Base-by-base conservation (phyloP, 2,888 invertebrate species). In the Plagodis pulveraria region DNA sequence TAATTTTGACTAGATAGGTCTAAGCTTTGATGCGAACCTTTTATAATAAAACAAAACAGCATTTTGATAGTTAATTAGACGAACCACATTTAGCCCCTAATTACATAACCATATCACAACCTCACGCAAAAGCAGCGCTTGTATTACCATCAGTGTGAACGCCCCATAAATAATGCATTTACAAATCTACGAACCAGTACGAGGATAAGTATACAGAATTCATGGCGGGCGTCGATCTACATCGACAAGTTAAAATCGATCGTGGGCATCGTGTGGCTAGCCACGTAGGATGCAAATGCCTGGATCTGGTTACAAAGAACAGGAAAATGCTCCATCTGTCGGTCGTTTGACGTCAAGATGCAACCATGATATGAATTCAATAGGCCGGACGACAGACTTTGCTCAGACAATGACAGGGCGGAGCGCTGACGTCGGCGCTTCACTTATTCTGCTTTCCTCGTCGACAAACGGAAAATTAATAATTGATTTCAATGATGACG, bases 171-270 rank as follows among this genome's bases (percentile, higher is more conserved):
- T 73, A 65, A 74, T 72, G 59, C 66, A 77, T 67, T 65, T 53
- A 60, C 41, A 62, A 63, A 70, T 56, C 53, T 62, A 60, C 56
- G 63, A 60, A 56, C 35, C 50, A 52, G 53, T 58, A 70, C 66
- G 69, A 81, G 80, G 82, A 81, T 76, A 82, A 83, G 73, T 64
- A 71, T 79, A 74, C 59, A 51, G 57, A 63, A 86, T 81, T 78
- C 83, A 74, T 69, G 65, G 47, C 77, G 71, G 71, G 81, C 75
- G 70, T 58, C 82, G 85, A 83, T 81, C 83, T 77, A 77, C 71
- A 78, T 74, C 73, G 67, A 80, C 80, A 80, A 84, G 84, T 82
- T 77, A 84, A 87, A 80, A 75, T 74, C 70, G 73, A 81, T 82
- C 81, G 78, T 78, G 78, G 79, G 76, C 76, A 56, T 56, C 61